Evolutionary conservation across 2,888 invertebrate species (phyloP).

Genomic region (Brachyopa scutellaris): DNA sequence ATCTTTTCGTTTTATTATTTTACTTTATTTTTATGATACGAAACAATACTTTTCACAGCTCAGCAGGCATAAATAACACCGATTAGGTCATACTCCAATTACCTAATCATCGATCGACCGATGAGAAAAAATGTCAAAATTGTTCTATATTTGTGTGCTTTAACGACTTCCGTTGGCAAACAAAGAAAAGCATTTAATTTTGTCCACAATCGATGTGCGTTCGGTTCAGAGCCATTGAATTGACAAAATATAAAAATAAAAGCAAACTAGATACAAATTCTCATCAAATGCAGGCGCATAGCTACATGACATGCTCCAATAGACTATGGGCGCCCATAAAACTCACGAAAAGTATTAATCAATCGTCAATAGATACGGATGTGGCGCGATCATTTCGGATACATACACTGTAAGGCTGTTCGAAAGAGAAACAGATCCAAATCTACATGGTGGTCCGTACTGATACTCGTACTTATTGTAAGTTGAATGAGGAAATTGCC

Average conservation of each 20-base stretch:
- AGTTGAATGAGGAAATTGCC: slow-evolving; percentile 26
- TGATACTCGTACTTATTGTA: background rate
- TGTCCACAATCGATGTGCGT: slow-evolving; percentile 25
- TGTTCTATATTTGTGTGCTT: slow-evolving; percentile 41
- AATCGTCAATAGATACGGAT: slow-evolving; percentile 29
- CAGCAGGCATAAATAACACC: slow-evolving; percentile 18
- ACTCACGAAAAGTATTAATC: slow-evolving; percentile 47
- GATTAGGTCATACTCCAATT: slow-evolving; percentile 51
- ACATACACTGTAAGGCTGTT: background rate
- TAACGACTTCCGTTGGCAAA: slow-evolving; percentile 47
- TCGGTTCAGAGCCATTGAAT: slow-evolving; percentile 33
- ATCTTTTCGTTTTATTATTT: background rate
- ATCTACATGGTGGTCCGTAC: slow-evolving; percentile 13
- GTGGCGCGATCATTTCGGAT: background rate
- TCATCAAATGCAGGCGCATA: background rate
- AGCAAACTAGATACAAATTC: slow-evolving; percentile 35
- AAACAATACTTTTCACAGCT: slow-evolving; percentile 15
- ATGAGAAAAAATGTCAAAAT: slow-evolving; percentile 28
- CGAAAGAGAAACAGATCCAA: too few species aligned
- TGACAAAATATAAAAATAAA: too few species aligned
- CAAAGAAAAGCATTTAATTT: slow-evolving; percentile 37
- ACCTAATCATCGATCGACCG: slow-evolving; percentile 2
- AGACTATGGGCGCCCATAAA: slow-evolving; percentile 50
- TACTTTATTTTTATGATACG: background rate
- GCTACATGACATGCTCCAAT: slow-evolving; percentile 40